These are phyloP conservation scores for Rhyacichthys aspro DNA, from an alignment of 2,797 vertebrate genomes.

Conservation along the genomic window DNA sequence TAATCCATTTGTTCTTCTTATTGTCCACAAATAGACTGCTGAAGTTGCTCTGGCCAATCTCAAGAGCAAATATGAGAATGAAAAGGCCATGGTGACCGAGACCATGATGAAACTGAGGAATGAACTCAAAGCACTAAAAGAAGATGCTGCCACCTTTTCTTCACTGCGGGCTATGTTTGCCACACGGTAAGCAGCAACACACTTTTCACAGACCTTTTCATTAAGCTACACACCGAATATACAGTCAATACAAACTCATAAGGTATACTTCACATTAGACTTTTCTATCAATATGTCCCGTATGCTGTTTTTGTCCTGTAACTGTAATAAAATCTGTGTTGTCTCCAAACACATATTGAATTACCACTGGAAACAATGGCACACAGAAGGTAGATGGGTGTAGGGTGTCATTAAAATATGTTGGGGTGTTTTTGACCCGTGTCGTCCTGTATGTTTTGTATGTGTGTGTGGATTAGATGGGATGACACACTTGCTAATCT, in stretches of 20 bases:
- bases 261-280: conserved; percentile 40
- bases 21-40: conserved; percentile 82
- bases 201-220: background rate
- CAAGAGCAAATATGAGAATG: conserved; percentile 97
- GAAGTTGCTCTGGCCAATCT: conserved; percentile 94
- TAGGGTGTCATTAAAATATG: conserved; percentile 47
- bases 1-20: conserved; percentile 39
- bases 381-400: conserved; percentile 45
- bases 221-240: conserved; percentile 11
- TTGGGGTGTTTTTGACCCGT: conserved; percentile 48
- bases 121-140: conserved; percentile 94
- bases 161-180: conserved; percentile 96
- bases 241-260: conserved; percentile 14
- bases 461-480: conserved; percentile 39
- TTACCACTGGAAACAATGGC: background rate
- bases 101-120: conserved; percentile 97
- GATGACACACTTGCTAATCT: conserved; percentile 61
- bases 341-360: conserved; percentile 1
- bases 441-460: conserved; percentile 18
- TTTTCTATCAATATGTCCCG: conserved; percentile 35
- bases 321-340: conserved; percentile 25
- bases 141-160: conserved; percentile 95
- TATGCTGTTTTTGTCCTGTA: conserved; percentile 30
- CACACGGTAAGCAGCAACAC: conserved; percentile 82
- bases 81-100: conserved; percentile 96